These are phyloP conservation scores for Chymomyza fuscimana DNA, from an alignment of 2,888 invertebrate species.

Conservation along the genomic window DNA sequence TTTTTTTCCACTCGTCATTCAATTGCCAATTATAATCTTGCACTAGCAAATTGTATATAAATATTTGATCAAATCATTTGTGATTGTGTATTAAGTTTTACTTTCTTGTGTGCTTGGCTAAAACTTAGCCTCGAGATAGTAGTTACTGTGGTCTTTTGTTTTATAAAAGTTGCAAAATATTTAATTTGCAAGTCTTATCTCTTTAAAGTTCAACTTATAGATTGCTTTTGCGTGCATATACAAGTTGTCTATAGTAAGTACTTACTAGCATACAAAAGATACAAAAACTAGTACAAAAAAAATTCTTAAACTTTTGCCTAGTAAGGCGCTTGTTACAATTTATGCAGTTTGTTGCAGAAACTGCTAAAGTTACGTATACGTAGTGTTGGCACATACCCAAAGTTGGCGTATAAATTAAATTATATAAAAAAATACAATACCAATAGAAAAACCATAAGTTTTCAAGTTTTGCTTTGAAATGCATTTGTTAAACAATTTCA, in stretches of 20 bases:
- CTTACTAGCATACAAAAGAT: background rate
- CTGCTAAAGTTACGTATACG: constrained; percentile 19
- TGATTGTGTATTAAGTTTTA: background rate
- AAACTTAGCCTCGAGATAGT: background rate
- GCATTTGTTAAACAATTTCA: background rate
- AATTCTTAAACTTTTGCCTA: background rate
- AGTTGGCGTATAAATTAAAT: constrained; percentile 18
- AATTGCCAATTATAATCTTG: background rate
- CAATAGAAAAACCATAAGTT: constrained; percentile 21
- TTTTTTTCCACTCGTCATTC: background rate
- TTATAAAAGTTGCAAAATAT: background rate
- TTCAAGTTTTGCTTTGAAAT: background rate
- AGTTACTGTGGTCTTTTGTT: background rate
- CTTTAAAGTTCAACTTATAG: background rate
- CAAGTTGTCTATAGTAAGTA: background rate
- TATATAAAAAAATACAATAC: constrained; percentile 15
- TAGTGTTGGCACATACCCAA: constrained; percentile 6
- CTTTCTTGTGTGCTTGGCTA: background rate
- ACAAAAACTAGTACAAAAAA: background rate
- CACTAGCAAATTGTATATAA: background rate
- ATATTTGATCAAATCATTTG: background rate
- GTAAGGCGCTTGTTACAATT: constrained; percentile 39
- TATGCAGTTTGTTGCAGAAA: constrained; percentile 25
- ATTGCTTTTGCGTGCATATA: background rate
- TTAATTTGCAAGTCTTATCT: background rate